Conservation (phyloP, 2,797 vertebrate genomes). For the Eospalax fontanierii region DNA sequence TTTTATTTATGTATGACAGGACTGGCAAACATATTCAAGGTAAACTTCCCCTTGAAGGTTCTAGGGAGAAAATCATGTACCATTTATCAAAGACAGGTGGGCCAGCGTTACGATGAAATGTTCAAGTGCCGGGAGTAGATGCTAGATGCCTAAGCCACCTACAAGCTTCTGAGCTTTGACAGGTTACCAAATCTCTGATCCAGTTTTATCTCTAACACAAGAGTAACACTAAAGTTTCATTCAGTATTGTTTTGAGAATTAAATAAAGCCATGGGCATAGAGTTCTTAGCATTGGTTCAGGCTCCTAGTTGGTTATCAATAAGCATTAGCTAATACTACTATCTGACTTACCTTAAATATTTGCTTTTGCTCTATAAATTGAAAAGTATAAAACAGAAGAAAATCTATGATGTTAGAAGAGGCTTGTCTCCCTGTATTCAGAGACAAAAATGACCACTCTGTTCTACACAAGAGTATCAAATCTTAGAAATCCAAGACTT, state of each 20-base stretch:
- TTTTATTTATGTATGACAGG: slow-evolving; percentile 7
- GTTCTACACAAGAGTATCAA: slow-evolving; percentile 42
- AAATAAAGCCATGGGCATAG: not conserved
- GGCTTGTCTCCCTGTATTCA: not conserved
- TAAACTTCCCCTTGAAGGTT: slow-evolving; percentile 40
- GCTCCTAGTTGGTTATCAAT: not conserved
- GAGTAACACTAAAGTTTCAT: not conserved
- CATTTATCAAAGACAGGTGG: slow-evolving; percentile 5
- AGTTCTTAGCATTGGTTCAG: slow-evolving; percentile 22
- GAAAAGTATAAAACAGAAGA: slow-evolving; percentile 21
- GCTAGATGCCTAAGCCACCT: not conserved
- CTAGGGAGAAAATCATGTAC: not conserved
- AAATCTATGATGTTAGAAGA: slow-evolving; percentile 6
- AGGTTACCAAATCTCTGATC: not conserved
- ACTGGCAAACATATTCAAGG: not conserved
- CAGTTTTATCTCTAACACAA: slow-evolving; percentile 15
- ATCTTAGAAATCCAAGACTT: slow-evolving; percentile 54
- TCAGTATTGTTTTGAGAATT: slow-evolving; percentile 21
- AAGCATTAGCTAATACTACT: not conserved
- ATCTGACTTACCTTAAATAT: slow-evolving; percentile 51
- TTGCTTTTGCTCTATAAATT: not conserved
- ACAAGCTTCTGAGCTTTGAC: not conserved
- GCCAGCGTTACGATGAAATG: not conserved
- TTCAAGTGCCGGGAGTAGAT: not conserved
- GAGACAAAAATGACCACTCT: not conserved